Base-by-base conservation (phyloP, 2,888 invertebrate species). In the Gisinianus flammeolus region DNA sequence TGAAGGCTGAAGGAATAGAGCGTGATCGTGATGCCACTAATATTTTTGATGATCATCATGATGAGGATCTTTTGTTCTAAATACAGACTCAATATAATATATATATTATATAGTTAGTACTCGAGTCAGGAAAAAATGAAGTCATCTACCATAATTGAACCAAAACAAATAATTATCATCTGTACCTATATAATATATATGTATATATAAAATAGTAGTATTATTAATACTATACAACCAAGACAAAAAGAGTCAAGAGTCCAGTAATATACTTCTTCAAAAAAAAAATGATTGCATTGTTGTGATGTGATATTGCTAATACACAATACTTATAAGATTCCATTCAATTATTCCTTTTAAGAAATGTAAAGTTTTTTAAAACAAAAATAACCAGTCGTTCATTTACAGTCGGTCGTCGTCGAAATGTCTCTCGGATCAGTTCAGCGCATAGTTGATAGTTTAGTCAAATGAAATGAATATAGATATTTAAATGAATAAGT, bases 21-120 rank as follows among this genome's bases (percentile, higher is more conserved):
- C 87, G 83, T n/a, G 88, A 89, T 84, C 86, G 87, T 22, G 88
- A 89, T 79, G 87, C 90, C 31, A 91, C 91, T 52, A 95, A 93
- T 86, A 90, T 96, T 85, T 88, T 96, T 67, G 94, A 94, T 81
- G 94, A 95, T 84, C 94, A 87, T 44, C 85, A 93, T 64, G 96
- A 97, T 86, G 95, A 95, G 86, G 96, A 97, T 88, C 88, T 97
- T 79, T 89, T 97, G 78, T 97, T 97, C 89, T 95, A 93, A 28
- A 62, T 2, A n/a, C 22, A 58, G 58, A 58, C n/a, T 58, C 22
- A 3, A 12, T n/a, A n/a, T 58, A 24, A 58, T 8, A n/a, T 58
- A 58, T 56, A n/a, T 24, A n/a, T 58, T n/a, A n/a, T n/a, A n/a
- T n/a, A n/a, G n/a, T n/a, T n/a, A n/a, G n/a, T n/a, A n/a, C n/a